Conservation (phyloP, 2,797 vertebrate species). For the Champsocephalus esox region DNA sequence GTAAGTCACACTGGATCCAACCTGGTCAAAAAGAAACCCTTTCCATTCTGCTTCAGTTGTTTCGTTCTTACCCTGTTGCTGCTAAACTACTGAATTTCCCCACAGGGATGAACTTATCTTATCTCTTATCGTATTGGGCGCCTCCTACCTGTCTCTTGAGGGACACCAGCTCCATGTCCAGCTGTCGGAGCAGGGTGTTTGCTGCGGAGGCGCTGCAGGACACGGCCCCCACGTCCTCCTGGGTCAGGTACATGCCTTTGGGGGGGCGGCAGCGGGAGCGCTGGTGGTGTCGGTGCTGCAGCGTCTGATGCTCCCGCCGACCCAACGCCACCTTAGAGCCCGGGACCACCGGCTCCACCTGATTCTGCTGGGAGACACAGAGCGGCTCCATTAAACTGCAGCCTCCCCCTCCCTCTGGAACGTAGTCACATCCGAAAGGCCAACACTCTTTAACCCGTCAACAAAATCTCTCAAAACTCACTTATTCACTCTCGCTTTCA, state of each 20-base stretch:
- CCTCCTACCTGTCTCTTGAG: conserved; percentile 94
- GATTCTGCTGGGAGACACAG: conserved; percentile 61
- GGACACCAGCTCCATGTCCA: conserved; percentile 98
- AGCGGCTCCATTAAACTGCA: neutral
- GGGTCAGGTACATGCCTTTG: conserved; percentile 98
- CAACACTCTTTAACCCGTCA: too few species aligned
- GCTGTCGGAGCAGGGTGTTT: conserved; percentile 94
- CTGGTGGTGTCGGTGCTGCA: conserved; percentile 96
- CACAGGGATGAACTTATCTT: too few species aligned
- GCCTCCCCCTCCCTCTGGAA: too few species aligned
- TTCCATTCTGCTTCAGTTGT: too few species aligned
- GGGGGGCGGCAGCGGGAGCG: conserved; percentile 96
- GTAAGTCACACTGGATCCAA: neutral
- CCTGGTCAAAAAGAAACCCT: neutral
- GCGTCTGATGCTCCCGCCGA: conserved; percentile 94
- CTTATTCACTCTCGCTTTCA: too few species aligned
- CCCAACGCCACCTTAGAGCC: conserved; percentile 92
- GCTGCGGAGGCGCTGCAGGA: conserved; percentile 95
- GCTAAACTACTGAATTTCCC: too few species aligned
- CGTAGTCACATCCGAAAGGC: too few species aligned
- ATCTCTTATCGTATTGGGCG: too few species aligned
- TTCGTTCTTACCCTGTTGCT: too few species aligned
- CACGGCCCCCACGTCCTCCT: conserved; percentile 96
- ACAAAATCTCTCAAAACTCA: too few species aligned
- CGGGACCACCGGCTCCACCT: conserved; percentile 85